Evolutionary conservation across 1,140 invertebrate genomes (phyloP), one percentile per base, ranked within the genome.

Genomic region (Trichonephila clavipes): DNA sequence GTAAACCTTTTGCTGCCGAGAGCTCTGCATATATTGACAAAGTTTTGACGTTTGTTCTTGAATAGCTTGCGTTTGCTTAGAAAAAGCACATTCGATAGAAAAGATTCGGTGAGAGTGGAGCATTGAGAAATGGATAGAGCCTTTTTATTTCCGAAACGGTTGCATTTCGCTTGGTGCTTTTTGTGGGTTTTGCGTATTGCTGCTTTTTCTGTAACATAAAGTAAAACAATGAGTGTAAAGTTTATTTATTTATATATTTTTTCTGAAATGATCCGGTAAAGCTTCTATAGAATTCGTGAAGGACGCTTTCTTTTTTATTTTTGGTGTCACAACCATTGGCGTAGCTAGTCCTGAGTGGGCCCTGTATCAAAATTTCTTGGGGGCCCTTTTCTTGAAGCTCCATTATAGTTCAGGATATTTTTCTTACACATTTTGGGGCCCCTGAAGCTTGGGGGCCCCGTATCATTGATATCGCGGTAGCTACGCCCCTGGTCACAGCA

Each of bases 11-110:
- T 59, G 91, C 91, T 72, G 82, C 64, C 34, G 83, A 92, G 91
- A 92, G 91, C 92, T 88, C 86, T 59, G 92, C 69, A 93, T 88
- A 93, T 88, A 93, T 93, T 93, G 92, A 93, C 92, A 81, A 82
- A 93, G 92, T 82, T 93, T 88, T 93, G 92, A 93, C 92, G 92
- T 88, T 88, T 93, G 85, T 93, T 88, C 92, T 72, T 34, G 44
- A 82, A 87, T 51, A 87, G 91, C 82, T 87, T 34, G 18, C 83
- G 86, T 93, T 93, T 93, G 92, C 92, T 93, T 93, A 62, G 85
- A 93, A 93, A 88, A 93, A 93, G 92, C 86, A 88, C 92, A 88
- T 93, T 88, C 85, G 21, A 58, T 64, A 88, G 58, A 93, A 93
- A 93, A 69, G 21, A 59, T 85, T 77, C 88, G 19, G n/a, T 16